These are phyloP conservation scores for Parauchenoglanis punctatus DNA, from an alignment of 2,797 vertebrate genomes.

Conservation along the genomic window DNA sequence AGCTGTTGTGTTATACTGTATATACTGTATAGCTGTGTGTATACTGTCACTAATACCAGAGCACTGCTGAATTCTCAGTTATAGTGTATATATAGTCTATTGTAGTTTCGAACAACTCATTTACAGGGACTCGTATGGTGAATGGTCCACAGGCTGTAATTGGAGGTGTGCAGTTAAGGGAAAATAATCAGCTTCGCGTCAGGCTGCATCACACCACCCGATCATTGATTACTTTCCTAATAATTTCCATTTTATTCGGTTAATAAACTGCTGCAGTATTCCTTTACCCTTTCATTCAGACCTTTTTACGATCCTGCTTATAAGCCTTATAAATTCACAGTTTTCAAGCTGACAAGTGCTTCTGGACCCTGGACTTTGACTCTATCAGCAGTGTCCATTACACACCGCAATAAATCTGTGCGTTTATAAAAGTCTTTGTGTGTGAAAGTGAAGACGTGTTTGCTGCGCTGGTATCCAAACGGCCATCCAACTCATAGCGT, in stretches of 20 bases:
- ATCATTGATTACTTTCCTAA: neutral
- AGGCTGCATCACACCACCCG: neutral
- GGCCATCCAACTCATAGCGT: slow-evolving; percentile 85
- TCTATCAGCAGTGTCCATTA: neutral
- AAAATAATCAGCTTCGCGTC: neutral
- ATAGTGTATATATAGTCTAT: neutral
- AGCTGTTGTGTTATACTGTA: neutral
- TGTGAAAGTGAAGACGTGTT: slow-evolving; percentile 64
- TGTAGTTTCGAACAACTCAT: neutral
- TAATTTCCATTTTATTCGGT: neutral
- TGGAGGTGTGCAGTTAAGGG: neutral
- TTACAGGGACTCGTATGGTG: neutral
- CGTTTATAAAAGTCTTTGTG: slow-evolving; percentile 47
- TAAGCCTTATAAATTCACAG: slow-evolving; percentile 2
- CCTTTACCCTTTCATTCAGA: neutral
- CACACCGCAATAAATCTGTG: neutral
- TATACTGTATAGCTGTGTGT: too few relatives aligned
- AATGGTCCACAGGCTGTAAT: neutral
- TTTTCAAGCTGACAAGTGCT: neutral
- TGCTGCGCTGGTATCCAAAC: slow-evolving; percentile 80
- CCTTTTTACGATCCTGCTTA: neutral
- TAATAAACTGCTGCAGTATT: neutral
- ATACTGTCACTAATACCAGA: neutral
- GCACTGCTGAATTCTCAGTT: neutral
- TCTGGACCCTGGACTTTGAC: neutral